A percentile compares a stretch with the other conserved stretches of the same genome.
Conservation (phyloP, 2,113 vertebrate genomes). For the Arothron firmamentum region DNA sequence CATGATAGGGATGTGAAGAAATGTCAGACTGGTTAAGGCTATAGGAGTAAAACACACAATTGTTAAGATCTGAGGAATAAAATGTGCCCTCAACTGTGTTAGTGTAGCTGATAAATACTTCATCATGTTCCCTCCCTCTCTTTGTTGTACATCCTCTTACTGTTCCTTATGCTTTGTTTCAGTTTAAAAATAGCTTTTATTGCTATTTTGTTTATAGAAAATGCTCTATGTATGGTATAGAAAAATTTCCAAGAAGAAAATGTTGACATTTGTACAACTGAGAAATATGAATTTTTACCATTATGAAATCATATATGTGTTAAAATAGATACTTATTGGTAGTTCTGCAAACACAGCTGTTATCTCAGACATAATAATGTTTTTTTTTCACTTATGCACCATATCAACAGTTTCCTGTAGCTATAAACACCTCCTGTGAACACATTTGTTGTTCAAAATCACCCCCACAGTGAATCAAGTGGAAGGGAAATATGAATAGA, state of each 20-base stretch:
- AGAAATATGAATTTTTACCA: no score
- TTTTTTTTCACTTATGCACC: constrained; percentile 25
- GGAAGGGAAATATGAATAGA: neutral
- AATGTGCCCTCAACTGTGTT: neutral
- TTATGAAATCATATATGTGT: no score
- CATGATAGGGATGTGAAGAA: constrained; percentile 55
- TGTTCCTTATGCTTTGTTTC: constrained; percentile 1
- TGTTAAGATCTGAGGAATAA: constrained; percentile 42
- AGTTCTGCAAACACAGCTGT: constrained; percentile 1
- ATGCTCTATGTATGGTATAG: no score
- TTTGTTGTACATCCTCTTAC: constrained; percentile 2
- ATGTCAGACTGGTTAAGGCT: constrained; percentile 44
- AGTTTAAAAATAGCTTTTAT: constrained; percentile 6
- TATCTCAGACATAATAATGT: no score
- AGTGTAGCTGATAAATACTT: neutral
- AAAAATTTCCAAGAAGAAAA: neutral
- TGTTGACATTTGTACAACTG: neutral
- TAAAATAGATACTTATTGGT: no score
- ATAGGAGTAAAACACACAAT: constrained; percentile 31
- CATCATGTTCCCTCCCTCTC: constrained; percentile 5
- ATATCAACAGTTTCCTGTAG: constrained; percentile 60
- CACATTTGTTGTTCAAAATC: constrained; percentile 10
- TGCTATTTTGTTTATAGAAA: neutral
- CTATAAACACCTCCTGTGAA: constrained; percentile 40
- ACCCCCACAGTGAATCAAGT: neutral